Base-by-base conservation (phyloP, 2,888 invertebrate genomes). In the Thera obeliscata region DNA sequence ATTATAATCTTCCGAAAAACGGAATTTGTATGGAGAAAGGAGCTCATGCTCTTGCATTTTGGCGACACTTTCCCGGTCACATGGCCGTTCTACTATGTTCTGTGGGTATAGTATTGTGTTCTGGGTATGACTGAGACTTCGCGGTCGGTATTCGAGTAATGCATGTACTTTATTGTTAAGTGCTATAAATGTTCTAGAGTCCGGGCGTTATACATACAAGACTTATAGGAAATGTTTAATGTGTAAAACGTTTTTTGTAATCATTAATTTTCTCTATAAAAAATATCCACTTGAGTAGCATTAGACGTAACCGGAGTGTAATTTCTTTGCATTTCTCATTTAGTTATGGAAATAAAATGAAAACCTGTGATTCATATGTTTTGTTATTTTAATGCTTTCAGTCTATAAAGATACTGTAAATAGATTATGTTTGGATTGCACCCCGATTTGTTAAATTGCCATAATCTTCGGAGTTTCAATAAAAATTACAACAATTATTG, bases 141-240 rank as follows among this genome's bases (percentile, higher is more conserved):
- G 81, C 78, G 79, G 76, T 79, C 78, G 82, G 74, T 82, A 80
- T 80, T 81, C 80, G 81, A 82, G 81, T 86, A 85, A 80, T 85
- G 83, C 84, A 85, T 82, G 85, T 87, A 85, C 82, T 87, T 79
- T 87, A 83, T 83, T 76, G 83, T 87, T 90, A 91, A 91, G 91
- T 92, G 91, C 87, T 90, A 89, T 84, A 84, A 82, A 84, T 86
- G 89, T 88, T 87, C 84, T 82, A 83, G 79, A 83, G 86, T 86
- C 85, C 80, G 89, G 90, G 87, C 88, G 89, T 85, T 84, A 81
- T 81, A 90, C 87, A 90, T 87, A 92, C 87, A 93, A 93, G 93
- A 93, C 93, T 93, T 93, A 93, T 91, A 93, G 90, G 86, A 90
- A 91, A 91, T 91, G 89, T 90, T 90, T 90, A 91, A 88, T 88